A percentile compares a stretch with the other conserved stretches of the same genome.
Conservation (phyloP, 2,888 invertebrate genomes). For the Nipponacmea schrenckii region DNA sequence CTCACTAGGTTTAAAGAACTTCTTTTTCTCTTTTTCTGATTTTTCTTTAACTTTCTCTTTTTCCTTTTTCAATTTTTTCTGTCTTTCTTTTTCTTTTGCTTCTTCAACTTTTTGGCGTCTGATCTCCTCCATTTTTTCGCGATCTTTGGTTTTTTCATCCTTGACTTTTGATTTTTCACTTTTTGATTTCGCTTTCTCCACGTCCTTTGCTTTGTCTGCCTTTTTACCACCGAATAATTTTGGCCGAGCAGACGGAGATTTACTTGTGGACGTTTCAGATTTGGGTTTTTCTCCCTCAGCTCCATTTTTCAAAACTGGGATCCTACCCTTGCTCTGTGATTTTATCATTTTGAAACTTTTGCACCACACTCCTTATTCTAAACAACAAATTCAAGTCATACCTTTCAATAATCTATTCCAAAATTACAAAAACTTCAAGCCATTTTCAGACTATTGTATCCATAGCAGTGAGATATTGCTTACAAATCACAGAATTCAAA, state of each 20-base stretch:
- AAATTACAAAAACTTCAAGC: too few relatives aligned
- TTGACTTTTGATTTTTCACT: not conserved
- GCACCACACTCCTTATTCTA: too few relatives aligned
- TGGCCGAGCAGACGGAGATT: not conserved
- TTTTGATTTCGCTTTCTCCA: not conserved
- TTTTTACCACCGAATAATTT: not conserved
- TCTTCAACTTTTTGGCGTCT: constrained; percentile 12
- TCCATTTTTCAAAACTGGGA: constrained; percentile 1
- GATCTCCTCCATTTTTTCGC: constrained; percentile 15
- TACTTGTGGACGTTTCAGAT: not conserved
- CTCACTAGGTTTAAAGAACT: not conserved
- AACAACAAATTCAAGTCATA: too few relatives aligned
- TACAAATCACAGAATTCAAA: too few relatives aligned
- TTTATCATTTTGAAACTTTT: constrained; percentile 1
- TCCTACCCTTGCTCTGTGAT: not conserved
- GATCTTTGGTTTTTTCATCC: constrained; percentile 8
- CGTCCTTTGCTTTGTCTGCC: not conserved
- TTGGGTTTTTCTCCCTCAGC: not conserved
- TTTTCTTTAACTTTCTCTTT: constrained; percentile 12
- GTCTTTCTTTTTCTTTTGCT: constrained; percentile 12
- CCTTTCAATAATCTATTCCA: too few relatives aligned
- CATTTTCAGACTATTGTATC: too few relatives aligned
- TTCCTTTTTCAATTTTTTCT: constrained; percentile 10
- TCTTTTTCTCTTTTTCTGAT: constrained; percentile 15
- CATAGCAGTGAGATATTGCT: too few relatives aligned